These are phyloP conservation scores for Tetragonula clypearis DNA, from an alignment of 1,140 invertebrate genomes.

Conservation along the genomic window DNA sequence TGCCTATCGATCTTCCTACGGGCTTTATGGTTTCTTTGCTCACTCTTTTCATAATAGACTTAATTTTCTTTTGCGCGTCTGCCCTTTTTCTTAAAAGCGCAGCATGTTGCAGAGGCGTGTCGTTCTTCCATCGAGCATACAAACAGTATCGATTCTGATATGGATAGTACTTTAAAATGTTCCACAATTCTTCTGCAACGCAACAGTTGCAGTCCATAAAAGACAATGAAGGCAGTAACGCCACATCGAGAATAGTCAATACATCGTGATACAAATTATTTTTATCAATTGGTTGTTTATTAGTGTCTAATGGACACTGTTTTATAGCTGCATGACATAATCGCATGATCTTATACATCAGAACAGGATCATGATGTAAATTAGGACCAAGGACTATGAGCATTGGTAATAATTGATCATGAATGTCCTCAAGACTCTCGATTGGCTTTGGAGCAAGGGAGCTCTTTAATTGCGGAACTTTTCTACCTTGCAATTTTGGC, in stretches of 20 bases:
- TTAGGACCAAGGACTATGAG: constrained; percentile 93
- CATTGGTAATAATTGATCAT: constrained; percentile 92
- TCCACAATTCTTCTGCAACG: constrained; percentile 98
- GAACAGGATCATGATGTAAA: constrained; percentile 92
- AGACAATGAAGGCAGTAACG: constrained; percentile 94
- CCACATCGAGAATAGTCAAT: constrained; percentile 92
- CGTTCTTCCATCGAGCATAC: constrained; percentile 97
- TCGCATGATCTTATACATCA: constrained; percentile 93
- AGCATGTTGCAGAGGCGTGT: constrained; percentile 91
- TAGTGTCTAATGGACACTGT: constrained; percentile 75
- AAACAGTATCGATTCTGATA: constrained; percentile 96
- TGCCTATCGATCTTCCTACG: constrained; percentile 96
- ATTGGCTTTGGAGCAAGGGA: constrained; percentile 84
- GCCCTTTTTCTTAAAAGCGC: constrained; percentile 91
- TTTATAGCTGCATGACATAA: constrained; percentile 83
- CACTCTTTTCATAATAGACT: constrained; percentile 98
- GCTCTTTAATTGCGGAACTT: constrained; percentile 83
- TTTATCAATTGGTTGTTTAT: constrained; percentile 76
- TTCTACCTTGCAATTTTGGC: constrained; percentile 85
- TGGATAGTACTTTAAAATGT: constrained; percentile 93
- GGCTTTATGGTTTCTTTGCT: constrained; percentile 99
- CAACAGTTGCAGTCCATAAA: constrained; percentile 97
- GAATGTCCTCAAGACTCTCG: constrained; percentile 87
- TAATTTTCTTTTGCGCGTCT: constrained; percentile 94
- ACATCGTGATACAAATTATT: constrained; percentile 88